Base-by-base conservation (phyloP, 1,140 invertebrate genomes). In the Nymphalis io region DNA sequence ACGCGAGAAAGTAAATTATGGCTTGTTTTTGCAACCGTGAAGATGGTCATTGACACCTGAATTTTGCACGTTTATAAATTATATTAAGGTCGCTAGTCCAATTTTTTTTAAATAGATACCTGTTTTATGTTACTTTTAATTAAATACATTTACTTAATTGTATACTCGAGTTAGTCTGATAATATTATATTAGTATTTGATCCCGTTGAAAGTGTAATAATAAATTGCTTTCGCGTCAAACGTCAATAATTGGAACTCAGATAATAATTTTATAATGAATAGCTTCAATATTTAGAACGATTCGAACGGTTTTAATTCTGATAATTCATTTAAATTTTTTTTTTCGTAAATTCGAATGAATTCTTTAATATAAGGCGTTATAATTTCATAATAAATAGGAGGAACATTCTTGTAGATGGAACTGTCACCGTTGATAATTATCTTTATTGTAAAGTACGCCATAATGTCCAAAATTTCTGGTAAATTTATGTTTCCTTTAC, bases 331-430 rank as follows among this genome's bases (percentile, higher is more conserved):
- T 27, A 72, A 73, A 64, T 75, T 81, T 51, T 78, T 72, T 46
- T 74, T 63, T 48, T 67, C 67, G 59, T 84, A 84, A 55, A 82
- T 55, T 66, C 72, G 75, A 62, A 76, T 76, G 61, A 82, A 90
- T 63, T 84, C 78, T 5, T 40, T 55, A 10, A 79, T 76, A 68
- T 82, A 87, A 2, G 89, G 89, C 6, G 79, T 75, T 53, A 89
- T 84, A 3, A 91, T 78, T 83, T 91, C 89, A 53, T 89, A 91
- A 68, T 76, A 91, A 39, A 88, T 71, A 27, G 80, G 86, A 59
- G 86, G 85, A 8, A 82, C 74, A 60, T 87, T 76, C 4, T 62
- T 15, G 70, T 84, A 89, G 20, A 86, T 59, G 18, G 73, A 51
- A 74, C 82, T 80, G 38, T 82, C 40, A 11, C 84, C 86, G 15